Conservation (phyloP, 1,140 invertebrate species). For the Trichogramma pretiosum region DNA sequence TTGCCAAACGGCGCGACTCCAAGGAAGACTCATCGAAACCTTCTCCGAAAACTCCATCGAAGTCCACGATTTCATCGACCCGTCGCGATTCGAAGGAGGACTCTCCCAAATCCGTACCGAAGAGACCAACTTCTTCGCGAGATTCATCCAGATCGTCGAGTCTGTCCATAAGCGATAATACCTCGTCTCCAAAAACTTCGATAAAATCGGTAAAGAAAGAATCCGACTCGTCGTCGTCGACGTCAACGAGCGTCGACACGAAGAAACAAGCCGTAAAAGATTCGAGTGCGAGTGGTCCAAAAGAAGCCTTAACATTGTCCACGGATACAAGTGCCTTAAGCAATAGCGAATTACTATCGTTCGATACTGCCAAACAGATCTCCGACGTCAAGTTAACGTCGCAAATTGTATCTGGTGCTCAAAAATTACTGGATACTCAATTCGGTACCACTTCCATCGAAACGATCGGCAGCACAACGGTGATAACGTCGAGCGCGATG, state of each 20-base stretch:
- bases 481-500: too few species aligned
- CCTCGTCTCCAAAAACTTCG: background rate
- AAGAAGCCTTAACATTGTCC: slow-evolving; percentile 26
- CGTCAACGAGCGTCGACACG: too few species aligned
- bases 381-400: too few species aligned
- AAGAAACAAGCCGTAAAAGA: too few species aligned
- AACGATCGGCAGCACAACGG: too few species aligned
- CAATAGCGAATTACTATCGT: too few species aligned
- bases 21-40: slow-evolving; percentile 5
- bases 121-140: background rate
- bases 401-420: too few species aligned
- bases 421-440: too few species aligned
- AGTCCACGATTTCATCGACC: background rate
- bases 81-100: slow-evolving; percentile 11
- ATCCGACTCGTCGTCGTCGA: slow-evolving; percentile 17
- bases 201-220: slow-evolving; percentile 18
- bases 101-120: slow-evolving; percentile 8
- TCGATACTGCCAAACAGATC: too few species aligned
- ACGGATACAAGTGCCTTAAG: slow-evolving; percentile 22
- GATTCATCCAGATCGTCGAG: slow-evolving; percentile 2
- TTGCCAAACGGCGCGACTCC: background rate
- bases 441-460: too few species aligned
- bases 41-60: background rate
- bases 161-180: background rate
- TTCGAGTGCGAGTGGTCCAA: slow-evolving; percentile 20